Evolutionary conservation across 2,797 vertebrate genomes (phyloP), one percentile per base, ranked within the genome.

Genomic region (Pangasius krempfi): DNA sequence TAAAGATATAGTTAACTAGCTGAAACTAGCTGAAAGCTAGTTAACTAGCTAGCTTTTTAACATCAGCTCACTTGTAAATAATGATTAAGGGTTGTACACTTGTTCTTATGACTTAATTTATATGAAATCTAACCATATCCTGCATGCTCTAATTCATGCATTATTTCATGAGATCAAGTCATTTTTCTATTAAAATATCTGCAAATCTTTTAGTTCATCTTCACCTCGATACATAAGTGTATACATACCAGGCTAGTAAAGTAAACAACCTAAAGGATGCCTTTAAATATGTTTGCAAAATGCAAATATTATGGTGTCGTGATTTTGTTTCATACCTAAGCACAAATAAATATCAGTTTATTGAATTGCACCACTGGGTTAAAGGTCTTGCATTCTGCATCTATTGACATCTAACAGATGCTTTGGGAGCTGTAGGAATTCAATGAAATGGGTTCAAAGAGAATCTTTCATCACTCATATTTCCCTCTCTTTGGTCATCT

Each of bases 401-500:
- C 62, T 72, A 89, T 89, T 78, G 75, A 86, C 85, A 85, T 70
- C 88, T 86, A 86, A 50, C 73, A 68, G 18, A 70, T 8, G 16
- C 83, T 88, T 60, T 85, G 37, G 68, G 62, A 86, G 66, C 78
- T 66, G 66, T 30, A 52, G 88, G 66, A 87, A 84, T 86, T 84
- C 25, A 64, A 72, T 87, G 54, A 83, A 62, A 82, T 76, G 66
- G 56, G 52, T 86, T 86, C 44, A 82, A 56, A 83, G 79, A 86
- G 68, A 83, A 83, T 83, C n/a, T 86, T 89, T 89, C 83, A 89
- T 89, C 66, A 75, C 40, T 86, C 37, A 20, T 86, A 76, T 86
- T 78, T 54, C 56, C 64, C 7, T 75, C 84, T 81, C 44, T 85
- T 85, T 78, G 58, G 54, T 30, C 76, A 75, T 89, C 54, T 85